Base-by-base conservation (phyloP, 2,888 invertebrate genomes). In the Candidula unifasciata region DNA sequence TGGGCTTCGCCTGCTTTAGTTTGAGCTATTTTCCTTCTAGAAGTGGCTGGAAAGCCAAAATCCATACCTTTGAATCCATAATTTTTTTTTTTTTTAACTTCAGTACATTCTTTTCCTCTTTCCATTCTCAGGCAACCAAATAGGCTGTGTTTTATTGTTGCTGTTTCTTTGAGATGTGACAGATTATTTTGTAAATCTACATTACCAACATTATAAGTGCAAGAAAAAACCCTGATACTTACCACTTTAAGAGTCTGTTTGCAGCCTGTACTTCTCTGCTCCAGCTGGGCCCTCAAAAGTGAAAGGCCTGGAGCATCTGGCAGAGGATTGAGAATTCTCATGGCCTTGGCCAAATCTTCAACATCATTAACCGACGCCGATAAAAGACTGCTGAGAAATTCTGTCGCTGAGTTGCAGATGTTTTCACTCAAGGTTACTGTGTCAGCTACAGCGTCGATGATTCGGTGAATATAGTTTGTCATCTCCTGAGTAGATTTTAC, bases 261-360 rank as follows among this genome's bases (percentile, higher is more conserved):
- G n/a, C 66, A 37, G 13, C 79, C 60, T 13, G 21, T 27, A 27
- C 37, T 18, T 27, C n/a, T 57, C 21, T 5, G 69, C 3, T 79
- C 79, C 57, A 79, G n/a, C 3, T n/a, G 52, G 27, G 27, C 64
- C 60, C 71, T 81, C 52, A 86, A 60, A 16, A 69, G 78, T 52
- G 54, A 73, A 44, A 91, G 89, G 30, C 78, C 82, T 3, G 87
- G 84, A 44, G 83, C 81, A 27, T 88, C 87, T 27, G 92, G 92
- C 80, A 92, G 90, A n/a, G 91, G 91, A 77, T 92, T 92, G 37
- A 93, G 87, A 13, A 85, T 80, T 0, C 85, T 81, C 37, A 92
- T 89, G 16, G 88, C 86, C 1, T 84, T 81, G 24, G 82, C 73
- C 64, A 92, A 87, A 3, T 82, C 82, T 16, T 76, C 84, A 13